A percentile compares a stretch with the other conserved stretches of the same genome.
These are phyloP conservation scores for Ellobium chinense DNA, from an alignment of 2,888 invertebrate genomes.

Conservation along the genomic window DNA sequence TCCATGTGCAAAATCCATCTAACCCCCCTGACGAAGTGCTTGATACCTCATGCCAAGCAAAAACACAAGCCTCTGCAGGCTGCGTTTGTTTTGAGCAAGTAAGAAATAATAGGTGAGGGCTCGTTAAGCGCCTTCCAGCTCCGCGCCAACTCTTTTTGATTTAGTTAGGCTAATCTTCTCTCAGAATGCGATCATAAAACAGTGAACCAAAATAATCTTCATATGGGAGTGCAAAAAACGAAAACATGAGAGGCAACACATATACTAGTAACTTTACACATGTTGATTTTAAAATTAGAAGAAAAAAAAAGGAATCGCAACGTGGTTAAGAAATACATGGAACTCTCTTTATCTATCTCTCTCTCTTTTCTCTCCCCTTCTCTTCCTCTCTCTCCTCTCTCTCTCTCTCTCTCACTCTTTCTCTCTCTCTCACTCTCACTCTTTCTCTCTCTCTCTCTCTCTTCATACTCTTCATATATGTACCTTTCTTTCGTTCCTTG, in stretches of 20 bases:
- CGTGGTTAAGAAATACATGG: no score
- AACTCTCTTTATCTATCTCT: neutral
- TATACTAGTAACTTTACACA: no score
- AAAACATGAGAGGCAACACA: no score
- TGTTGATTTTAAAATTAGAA: no score
- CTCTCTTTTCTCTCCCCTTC: neutral
- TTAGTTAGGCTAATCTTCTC: neutral
- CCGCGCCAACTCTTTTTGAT: neutral
- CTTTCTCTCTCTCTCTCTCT: neutral
- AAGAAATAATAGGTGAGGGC: neutral
- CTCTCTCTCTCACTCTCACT: neutral
- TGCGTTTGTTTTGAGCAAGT: constrained; percentile 16
- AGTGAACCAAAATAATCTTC: no score
- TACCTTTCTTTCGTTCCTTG: no score
- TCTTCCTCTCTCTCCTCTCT: neutral
- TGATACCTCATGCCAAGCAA: constrained; percentile 8
- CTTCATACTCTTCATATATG: neutral
- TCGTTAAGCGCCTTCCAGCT: neutral
- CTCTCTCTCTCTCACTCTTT: neutral
- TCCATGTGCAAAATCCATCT: constrained; percentile 15
- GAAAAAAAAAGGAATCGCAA: no score
- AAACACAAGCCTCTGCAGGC: constrained; percentile 1
- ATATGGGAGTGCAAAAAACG: no score
- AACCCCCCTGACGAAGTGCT: neutral
- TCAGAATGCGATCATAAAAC: neutral